These are phyloP conservation scores for Phalacrocorax brasilianus DNA, from an alignment of 2,113 vertebrate species.

Conservation along the genomic window DNA sequence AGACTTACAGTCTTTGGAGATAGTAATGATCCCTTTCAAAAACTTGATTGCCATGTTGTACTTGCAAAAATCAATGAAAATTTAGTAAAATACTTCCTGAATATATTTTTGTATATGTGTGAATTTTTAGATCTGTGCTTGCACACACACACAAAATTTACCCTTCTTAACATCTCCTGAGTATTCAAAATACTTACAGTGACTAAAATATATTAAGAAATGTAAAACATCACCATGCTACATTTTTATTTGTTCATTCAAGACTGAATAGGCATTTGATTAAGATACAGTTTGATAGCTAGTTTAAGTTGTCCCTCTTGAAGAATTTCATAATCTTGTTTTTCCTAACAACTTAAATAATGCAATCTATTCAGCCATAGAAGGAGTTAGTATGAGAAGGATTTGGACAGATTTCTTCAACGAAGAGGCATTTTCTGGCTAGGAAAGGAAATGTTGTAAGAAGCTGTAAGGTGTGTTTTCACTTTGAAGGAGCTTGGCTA, in stretches of 20 bases:
- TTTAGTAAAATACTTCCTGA: background rate
- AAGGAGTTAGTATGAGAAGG: background rate
- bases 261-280: background rate
- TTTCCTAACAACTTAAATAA: background rate
- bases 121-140: background rate
- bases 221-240: background rate
- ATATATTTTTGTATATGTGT: background rate
- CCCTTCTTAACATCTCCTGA: background rate
- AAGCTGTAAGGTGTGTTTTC: background rate
- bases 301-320: background rate
- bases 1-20: background rate
- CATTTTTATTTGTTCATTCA: background rate
- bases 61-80: too few relatives aligned
- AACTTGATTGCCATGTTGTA: background rate
- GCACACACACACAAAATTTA: too few relatives aligned
- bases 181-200: background rate
- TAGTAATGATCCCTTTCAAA: background rate
- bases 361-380: background rate
- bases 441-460: background rate
- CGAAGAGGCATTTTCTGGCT: background rate
- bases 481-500: background rate
- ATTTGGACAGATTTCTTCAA: background rate
- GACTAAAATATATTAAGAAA: background rate
- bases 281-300: background rate
- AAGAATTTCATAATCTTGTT: background rate